Conservation (phyloP, 1,140 invertebrate genomes). For the Drosophila nebulosa region DNA sequence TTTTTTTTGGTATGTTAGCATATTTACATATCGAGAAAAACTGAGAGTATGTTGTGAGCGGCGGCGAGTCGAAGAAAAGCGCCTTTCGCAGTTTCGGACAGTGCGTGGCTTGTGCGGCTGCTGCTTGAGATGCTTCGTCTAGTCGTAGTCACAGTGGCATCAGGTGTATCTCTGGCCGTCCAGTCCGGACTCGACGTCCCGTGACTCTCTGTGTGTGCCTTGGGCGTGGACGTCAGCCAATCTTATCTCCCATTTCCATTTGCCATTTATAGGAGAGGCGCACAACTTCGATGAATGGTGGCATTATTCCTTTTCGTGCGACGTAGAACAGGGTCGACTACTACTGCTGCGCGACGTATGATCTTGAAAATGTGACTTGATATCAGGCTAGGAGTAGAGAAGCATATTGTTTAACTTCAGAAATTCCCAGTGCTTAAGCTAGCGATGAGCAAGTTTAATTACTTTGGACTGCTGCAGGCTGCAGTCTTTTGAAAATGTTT, state of each 20-base stretch:
- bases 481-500: conserved; percentile 3
- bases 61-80: conserved; percentile 44
- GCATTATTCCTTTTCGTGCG: not conserved
- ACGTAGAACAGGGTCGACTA: not conserved
- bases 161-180: not conserved
- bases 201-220: not conserved
- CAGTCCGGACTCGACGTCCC: too few relatives aligned
- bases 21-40: conserved; percentile 45
- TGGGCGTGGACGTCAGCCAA: not conserved
- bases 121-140: conserved; percentile 30
- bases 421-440: not conserved
- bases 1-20: conserved; percentile 1
- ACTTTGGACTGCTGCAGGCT: not conserved
- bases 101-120: conserved; percentile 33
- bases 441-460: conserved; percentile 5
- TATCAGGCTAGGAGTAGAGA: not conserved
- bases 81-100: conserved; percentile 79
- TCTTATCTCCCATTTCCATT: not conserved
- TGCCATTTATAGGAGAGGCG: not conserved
- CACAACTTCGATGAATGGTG: too few relatives aligned
- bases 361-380: not conserved
- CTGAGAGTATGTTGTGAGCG: conserved; percentile 4
- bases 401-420: not conserved
- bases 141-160: conserved; percentile 10
- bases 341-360: too few relatives aligned